A percentile compares a stretch with the other conserved stretches of the same genome.
Conservation (phyloP, 2,888 invertebrate species). For the Melipona beecheii region DNA sequence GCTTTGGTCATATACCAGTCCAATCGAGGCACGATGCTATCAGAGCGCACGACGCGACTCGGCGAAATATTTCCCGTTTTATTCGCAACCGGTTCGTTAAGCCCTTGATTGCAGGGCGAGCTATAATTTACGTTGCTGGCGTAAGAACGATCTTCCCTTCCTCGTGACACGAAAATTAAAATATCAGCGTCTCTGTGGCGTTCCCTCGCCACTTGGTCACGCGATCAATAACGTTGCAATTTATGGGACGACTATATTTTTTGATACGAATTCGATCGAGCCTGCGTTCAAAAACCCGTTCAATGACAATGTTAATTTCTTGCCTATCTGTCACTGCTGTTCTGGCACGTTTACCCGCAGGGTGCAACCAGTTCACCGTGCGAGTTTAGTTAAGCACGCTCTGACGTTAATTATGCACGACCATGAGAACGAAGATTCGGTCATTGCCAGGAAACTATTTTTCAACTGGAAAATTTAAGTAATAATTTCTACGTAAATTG, state of each 20-base stretch:
- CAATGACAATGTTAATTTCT: conserved; percentile 51
- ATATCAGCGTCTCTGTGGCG: conserved; percentile 19
- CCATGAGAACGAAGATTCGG: too few relatives aligned
- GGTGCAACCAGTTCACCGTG: conserved; percentile 29
- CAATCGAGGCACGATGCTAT: background rate
- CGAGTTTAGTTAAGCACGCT: too few relatives aligned
- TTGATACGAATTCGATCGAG: conserved; percentile 38
- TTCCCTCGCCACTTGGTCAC: background rate
- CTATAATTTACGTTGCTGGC: conserved; percentile 24
- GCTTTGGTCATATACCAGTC: background rate
- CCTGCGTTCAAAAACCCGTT: conserved; percentile 36
- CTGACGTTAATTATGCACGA: too few relatives aligned
- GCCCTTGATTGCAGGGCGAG: conserved; percentile 7
- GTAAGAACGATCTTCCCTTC: background rate
- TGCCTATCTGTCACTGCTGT: conserved; percentile 37
- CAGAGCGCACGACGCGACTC: background rate
- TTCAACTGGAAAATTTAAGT: background rate
- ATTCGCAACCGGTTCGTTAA: conserved; percentile 34
- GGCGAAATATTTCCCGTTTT: conserved; percentile 9
- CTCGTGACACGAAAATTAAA: conserved; percentile 49
- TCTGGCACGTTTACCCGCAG: conserved; percentile 23
- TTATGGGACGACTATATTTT: conserved; percentile 33
- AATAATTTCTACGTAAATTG: background rate
- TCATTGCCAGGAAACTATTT: too few relatives aligned
- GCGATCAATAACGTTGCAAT: conserved; percentile 23